Evolutionary conservation across 1,140 invertebrate genomes (phyloP), one percentile per base, ranked within the genome.

Genomic region (Anastrepha ludens): DNA sequence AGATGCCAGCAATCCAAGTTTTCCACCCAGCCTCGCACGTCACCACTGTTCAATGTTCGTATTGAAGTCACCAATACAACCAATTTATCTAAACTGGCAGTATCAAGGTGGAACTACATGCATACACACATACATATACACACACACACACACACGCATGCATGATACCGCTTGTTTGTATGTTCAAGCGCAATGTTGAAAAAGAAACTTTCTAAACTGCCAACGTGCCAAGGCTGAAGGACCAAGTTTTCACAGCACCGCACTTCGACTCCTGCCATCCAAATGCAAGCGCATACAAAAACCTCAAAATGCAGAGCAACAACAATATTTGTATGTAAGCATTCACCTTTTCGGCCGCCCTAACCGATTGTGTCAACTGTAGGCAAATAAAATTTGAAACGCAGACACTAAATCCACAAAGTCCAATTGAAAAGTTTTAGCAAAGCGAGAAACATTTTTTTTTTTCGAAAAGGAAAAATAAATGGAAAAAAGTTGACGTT

Each of bases 321-420:
- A 81, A 81, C 74, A 81, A 81, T 50, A 81, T 50, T 11, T 8
- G 11, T 55, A 81, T 81, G 74, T 4, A 50, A 58, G 50, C 74
- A 11, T n/a, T 81, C 74, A 81, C 87, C 85, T 88, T 88, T 88
- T 50, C 87, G 47, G 81, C 78, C 13, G 74, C 47, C 44, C n/a
- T 55, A 81, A 81, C 74, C 74, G 74, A 81, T 81, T 81, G 74
- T 88, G 87, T 86, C 85, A 88, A 88, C 85, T 58, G 87, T 65
- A 88, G 78, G 85, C 87, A 88, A 88, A 88, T 88, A 88, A 88
- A 88, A 88, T 85, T 88, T 86, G 47, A 70, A 74, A 85, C 85
- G 59, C 87, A 88, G 87, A 88, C 87, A 88, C 85, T 88, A 88
- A 88, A 88, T 88, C 87, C 87, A 88, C 87, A 88, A 88, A 88